Base-by-base conservation (phyloP, 2,113 vertebrate species). In the Mus pahari region DNA sequence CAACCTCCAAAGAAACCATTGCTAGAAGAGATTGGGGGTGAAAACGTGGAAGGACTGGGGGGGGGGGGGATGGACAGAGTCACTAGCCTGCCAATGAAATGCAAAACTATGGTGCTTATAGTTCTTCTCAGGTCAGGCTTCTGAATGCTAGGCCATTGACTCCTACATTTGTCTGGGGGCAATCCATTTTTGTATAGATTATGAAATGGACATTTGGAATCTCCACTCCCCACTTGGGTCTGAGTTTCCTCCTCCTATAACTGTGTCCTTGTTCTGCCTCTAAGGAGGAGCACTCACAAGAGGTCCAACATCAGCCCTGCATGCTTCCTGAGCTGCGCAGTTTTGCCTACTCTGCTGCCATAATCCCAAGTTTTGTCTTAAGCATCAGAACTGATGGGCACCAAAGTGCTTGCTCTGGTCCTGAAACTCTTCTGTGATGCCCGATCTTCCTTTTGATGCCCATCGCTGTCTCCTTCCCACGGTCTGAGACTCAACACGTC, bases 321-420 rank as follows among this genome's bases (percentile, higher is more conserved):
- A 71, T 28, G 31, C 20, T 82, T 42, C 28, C 58, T 28, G 42
- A 19, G 36, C 36, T 55, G 9, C 0, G 0, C 20, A 3, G 50
- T 10, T 6, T 1, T 33, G 39, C 5, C 2, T 0, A 7, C 73
- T 17, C 14, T 0, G 31, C 19, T 36, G 0, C 7, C n/a, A 5
- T 0, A 0, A 53, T 17, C 31, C 81, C 0, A 0, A 14, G 42
- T 11, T 12, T 17, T 71, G 78, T 26, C 28, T 24, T 74, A 16
- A 48, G 31, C 28, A 1, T 4, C 4, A 36, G 2, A 83, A 26
- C 7, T 1, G 16, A 39, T 3, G 33, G 39, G n/a, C 12, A 13
- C 24, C 81, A 64, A 36, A 42, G n/a, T 20, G 8, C 33, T 55
- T n/a, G 60, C 33, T 48, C 66, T 55, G 33, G 10, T 42, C 68